Percentiles rank a stretch among this genome's conserved stretches.
phyloP scores from a whole-genome alignment of 2,797 vertebrate species.

The Carcharodon carcharias region DNA sequence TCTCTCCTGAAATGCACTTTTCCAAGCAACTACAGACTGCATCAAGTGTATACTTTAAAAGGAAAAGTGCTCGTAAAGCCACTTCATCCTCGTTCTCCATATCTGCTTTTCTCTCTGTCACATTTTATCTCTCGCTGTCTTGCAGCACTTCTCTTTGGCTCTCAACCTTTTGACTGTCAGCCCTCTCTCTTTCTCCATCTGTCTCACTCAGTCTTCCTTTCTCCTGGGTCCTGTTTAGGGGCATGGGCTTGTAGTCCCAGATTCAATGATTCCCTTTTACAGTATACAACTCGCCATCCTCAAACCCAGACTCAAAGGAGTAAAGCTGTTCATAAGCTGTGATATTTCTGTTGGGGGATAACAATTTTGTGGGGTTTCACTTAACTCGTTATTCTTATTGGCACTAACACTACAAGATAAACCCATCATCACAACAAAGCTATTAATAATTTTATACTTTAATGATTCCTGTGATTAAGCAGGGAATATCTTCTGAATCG shows the following conservation, averaged over 20 bases:
- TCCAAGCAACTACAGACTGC: background rate
- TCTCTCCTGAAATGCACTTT: background rate
- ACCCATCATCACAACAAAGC: background rate
- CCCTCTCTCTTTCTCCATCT: background rate
- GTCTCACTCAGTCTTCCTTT: background rate
- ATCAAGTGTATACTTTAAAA: background rate
- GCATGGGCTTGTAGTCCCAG: background rate
- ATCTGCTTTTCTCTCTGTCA: background rate
- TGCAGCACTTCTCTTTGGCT: background rate
- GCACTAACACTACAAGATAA: background rate
- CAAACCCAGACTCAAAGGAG: background rate
- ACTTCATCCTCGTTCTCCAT: background rate
- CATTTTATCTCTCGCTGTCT: background rate
- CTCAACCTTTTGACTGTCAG: background rate
- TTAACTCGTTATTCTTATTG: background rate
- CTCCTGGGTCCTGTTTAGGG: background rate
- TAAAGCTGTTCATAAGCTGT: background rate
- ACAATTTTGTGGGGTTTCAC: background rate
- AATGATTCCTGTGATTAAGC: no score
- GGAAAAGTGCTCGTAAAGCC: background rate
- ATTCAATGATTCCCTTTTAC: background rate
- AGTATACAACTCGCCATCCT: background rate
- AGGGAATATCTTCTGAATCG: no score
- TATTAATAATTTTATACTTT: background rate
- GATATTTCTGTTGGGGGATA: background rate